Percentiles rank a stretch among this genome's conserved stretches.
These are phyloP conservation scores for Plusia festucae DNA, from an alignment of 2,888 invertebrate species.

Conservation along the genomic window DNA sequence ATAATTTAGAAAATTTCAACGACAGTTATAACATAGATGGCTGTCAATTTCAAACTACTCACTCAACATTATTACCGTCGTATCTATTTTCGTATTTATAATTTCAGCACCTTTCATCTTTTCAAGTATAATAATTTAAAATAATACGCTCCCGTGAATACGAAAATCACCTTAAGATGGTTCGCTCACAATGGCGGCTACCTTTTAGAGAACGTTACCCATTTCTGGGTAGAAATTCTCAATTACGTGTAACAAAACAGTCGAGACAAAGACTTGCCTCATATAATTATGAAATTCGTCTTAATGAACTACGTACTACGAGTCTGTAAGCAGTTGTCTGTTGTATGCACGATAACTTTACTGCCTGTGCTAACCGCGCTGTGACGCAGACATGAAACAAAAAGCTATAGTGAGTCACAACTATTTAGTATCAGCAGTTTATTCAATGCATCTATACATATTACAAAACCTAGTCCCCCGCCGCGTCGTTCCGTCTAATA, in stretches of 20 bases:
- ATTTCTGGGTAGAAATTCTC: conserved; percentile 7
- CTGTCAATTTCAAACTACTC: not conserved
- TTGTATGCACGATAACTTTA: not conserved
- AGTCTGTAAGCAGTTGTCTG: not conserved
- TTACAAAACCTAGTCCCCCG: too few relatives aligned
- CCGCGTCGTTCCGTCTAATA: too few relatives aligned
- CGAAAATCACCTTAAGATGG: conserved; percentile 1
- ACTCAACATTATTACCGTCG: not conserved
- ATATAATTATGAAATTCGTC: conserved; percentile 19
- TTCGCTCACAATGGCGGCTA: not conserved
- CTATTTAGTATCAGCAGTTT: too few relatives aligned
- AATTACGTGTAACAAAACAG: conserved; percentile 11
- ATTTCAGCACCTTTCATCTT: not conserved
- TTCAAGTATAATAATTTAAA: not conserved
- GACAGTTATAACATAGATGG: not conserved
- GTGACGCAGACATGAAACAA: too few relatives aligned
- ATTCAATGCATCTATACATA: too few relatives aligned
- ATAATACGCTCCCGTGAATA: conserved; percentile 2
- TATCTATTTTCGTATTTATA: not conserved
- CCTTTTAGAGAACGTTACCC: not conserved
- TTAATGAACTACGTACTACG: not conserved
- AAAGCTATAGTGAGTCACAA: too few relatives aligned
- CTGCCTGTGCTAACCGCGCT: too few relatives aligned
- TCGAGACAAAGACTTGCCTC: conserved; percentile 3
- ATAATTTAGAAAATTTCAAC: not conserved